Evolutionary conservation across 2,888 invertebrate genomes (phyloP).

Genomic region (Cephalotes varians): DNA sequence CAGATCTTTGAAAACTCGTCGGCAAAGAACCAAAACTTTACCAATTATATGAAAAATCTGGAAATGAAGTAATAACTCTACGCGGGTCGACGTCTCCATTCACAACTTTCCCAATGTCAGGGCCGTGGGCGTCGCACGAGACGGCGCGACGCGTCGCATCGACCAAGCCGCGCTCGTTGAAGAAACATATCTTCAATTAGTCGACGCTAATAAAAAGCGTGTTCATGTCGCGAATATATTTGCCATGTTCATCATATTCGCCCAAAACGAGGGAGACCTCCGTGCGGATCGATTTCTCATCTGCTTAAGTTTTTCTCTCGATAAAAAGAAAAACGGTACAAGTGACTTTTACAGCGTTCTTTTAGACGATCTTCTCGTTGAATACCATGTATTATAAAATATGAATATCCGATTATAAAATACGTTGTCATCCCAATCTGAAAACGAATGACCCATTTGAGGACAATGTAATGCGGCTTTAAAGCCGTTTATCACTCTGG

Average conservation of each 20-base stretch:
- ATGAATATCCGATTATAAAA: slow-evolving; percentile 1
- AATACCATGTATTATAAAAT: background rate
- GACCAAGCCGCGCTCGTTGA: slow-evolving; percentile 39
- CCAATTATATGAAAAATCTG: slow-evolving; percentile 37
- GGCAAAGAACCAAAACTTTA: slow-evolving; percentile 22
- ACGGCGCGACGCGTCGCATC: slow-evolving; percentile 55
- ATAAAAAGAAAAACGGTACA: background rate
- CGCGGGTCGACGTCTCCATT: slow-evolving; percentile 54
- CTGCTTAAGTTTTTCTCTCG: background rate
- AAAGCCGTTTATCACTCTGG: background rate
- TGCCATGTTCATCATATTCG: background rate
- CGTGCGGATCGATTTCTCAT: background rate
- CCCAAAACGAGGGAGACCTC: background rate
- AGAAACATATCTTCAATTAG: slow-evolving; percentile 60
- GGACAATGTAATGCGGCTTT: slow-evolving; percentile 11
- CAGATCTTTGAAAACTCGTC: background rate
- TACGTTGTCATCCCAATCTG: background rate
- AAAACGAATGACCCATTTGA: slow-evolving; percentile 12
- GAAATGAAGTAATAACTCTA: slow-evolving; percentile 9
- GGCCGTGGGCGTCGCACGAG: slow-evolving; percentile 57
- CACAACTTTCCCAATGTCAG: slow-evolving; percentile 61
- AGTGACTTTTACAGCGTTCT: background rate
- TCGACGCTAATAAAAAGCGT: slow-evolving; percentile 36
- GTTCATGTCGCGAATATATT: background rate
- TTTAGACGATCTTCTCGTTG: background rate